phyloP scores from a whole-genome alignment of 1,140 invertebrate genomes.

The Habropoda laboriosa region DNA sequence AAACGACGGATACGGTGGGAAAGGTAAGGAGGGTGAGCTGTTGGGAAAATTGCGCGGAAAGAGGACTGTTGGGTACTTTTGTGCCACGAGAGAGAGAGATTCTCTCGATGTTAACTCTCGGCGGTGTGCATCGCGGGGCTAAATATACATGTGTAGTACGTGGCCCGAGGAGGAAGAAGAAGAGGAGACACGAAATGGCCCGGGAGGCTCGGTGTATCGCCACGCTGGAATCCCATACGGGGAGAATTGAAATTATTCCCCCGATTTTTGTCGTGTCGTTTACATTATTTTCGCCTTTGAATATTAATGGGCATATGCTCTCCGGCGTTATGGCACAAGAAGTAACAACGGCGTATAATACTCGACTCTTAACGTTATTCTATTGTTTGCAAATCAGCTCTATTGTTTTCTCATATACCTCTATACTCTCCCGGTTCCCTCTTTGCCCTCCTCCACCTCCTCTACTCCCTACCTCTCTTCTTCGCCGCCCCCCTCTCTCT shows the following conservation, averaged over 20 bases:
- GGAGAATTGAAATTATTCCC: slow-evolving; percentile 82
- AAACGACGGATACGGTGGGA: too few species aligned
- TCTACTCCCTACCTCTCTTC: slow-evolving; percentile 25
- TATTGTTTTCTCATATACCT: slow-evolving; percentile 83
- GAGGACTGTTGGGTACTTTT: background rate
- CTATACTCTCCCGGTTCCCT: slow-evolving; percentile 61
- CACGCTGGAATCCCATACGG: slow-evolving; percentile 75
- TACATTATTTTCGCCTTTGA: slow-evolving; percentile 83
- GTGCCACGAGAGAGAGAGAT: too few species aligned
- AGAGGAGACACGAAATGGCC: slow-evolving; percentile 45
- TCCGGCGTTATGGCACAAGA: slow-evolving; percentile 80
- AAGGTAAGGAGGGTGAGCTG: background rate
- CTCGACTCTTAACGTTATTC: slow-evolving; percentile 82
- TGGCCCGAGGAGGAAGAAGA: too few species aligned
- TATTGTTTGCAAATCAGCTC: slow-evolving; percentile 83
- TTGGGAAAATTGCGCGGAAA: slow-evolving; percentile 21
- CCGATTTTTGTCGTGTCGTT: slow-evolving; percentile 82
- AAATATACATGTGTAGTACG: slow-evolving; percentile 26
- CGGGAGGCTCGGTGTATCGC: slow-evolving; percentile 54
- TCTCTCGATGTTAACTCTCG: background rate
- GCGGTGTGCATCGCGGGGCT: background rate
- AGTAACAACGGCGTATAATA: slow-evolving; percentile 82
- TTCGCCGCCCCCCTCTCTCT: slow-evolving; percentile 1
- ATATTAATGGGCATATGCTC: slow-evolving; percentile 83
- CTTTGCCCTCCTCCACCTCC: slow-evolving; percentile 25